phyloP scores from a whole-genome alignment of 2,888 invertebrate species.

The Chaetoderma sp. region DNA sequence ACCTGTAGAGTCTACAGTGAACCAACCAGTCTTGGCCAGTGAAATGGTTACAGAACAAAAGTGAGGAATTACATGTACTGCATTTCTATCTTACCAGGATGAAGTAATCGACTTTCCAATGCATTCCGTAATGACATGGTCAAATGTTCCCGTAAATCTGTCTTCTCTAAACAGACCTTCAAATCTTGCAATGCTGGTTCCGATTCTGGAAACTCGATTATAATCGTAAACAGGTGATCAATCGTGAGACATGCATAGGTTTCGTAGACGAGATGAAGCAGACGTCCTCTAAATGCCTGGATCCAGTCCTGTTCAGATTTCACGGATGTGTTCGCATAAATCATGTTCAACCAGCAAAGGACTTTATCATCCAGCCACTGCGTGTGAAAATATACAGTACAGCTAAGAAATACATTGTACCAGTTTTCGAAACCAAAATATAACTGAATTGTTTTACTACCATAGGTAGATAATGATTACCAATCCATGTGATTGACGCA shows the following conservation, averaged over 20 bases:
- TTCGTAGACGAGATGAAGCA: slow-evolving; percentile 86
- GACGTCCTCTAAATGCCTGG: slow-evolving; percentile 64
- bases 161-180: slow-evolving; percentile 85
- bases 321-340: slow-evolving; percentile 74
- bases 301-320: slow-evolving; percentile 51
- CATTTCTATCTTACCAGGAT: slow-evolving; percentile 73
- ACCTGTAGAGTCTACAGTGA: too few relatives aligned
- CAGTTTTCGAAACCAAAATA: too few relatives aligned
- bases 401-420: too few relatives aligned
- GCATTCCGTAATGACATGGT: slow-evolving; percentile 84
- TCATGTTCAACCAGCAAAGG: slow-evolving; percentile 86
- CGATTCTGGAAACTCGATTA: slow-evolving; percentile 96
- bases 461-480: too few relatives aligned
- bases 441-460: too few relatives aligned
- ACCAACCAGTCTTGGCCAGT: too few relatives aligned
- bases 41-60: too few relatives aligned
- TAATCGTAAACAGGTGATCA: slow-evolving; percentile 93
- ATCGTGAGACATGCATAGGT: slow-evolving; percentile 89
- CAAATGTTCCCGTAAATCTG: slow-evolving; percentile 78
- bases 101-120: slow-evolving; percentile 86
- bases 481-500: too few relatives aligned
- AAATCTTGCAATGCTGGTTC: slow-evolving; percentile 92
- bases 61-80: too few relatives aligned
- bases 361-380: slow-evolving; percentile 90
- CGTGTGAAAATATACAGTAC: slow-evolving; percentile 36